These are phyloP conservation scores for Stratiolaelaps scimitus DNA, from an alignment of 1,140 invertebrate species.

Conservation along the genomic window DNA sequence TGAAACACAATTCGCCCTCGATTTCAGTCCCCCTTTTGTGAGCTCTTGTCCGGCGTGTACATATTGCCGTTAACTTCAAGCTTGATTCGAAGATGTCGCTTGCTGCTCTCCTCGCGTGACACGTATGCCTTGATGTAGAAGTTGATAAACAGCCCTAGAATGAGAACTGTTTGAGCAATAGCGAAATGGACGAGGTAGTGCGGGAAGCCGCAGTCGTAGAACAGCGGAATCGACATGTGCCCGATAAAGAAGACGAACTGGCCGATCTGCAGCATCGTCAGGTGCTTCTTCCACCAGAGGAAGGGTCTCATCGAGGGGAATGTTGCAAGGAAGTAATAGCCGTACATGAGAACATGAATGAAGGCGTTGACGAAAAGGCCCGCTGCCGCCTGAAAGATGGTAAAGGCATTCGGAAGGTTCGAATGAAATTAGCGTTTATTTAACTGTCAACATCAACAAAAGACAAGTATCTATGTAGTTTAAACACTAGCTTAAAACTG, in stretches of 20 bases:
- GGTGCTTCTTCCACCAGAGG: conserved; percentile 86
- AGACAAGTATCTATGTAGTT: no score
- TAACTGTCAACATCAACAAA: no score
- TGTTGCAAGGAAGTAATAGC: conserved; percentile 72
- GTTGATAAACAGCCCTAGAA: conserved; percentile 60
- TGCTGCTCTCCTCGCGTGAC: conserved; percentile 29
- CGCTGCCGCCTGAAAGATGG: conserved; percentile 32
- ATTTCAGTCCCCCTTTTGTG: no score
- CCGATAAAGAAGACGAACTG: conserved; percentile 27
- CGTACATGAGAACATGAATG: conserved; percentile 83
- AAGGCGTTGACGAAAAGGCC: conserved; percentile 66
- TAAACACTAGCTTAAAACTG: no score
- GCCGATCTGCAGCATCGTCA: conserved; percentile 64
- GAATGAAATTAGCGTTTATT: no score
- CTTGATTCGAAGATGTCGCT: no score
- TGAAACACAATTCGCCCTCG: no score
- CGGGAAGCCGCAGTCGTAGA: conserved; percentile 27
- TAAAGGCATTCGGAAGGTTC: no score
- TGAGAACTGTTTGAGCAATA: conserved; percentile 33
- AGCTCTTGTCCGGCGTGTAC: no score
- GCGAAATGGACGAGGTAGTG: conserved; percentile 14
- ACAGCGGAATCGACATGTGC: conserved; percentile 18
- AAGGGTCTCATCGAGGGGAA: conserved; percentile 68
- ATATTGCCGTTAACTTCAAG: no score
- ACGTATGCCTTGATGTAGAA: conserved; percentile 72